Evolutionary conservation across 2,888 invertebrate species (phyloP).

Genomic region (Hirtodrosophila cameraria): DNA sequence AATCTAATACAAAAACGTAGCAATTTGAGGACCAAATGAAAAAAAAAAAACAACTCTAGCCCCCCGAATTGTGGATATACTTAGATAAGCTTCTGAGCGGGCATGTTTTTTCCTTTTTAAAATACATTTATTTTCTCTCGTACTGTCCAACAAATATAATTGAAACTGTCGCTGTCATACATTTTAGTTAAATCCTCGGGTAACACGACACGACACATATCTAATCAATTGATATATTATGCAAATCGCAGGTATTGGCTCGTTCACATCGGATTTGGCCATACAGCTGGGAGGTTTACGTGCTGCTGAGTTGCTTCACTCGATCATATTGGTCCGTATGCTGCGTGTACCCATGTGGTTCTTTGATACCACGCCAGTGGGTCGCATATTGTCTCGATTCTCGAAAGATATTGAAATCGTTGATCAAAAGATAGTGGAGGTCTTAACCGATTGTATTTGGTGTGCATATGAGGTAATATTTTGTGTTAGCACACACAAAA

Average conservation of each 20-base stretch:
- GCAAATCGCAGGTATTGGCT: constrained; percentile 86
- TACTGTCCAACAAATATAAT: constrained; percentile 4
- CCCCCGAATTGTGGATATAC: not conserved
- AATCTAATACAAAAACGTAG: constrained; percentile 32
- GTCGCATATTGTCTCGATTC: constrained; percentile 86
- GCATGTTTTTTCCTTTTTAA: constrained; percentile 29
- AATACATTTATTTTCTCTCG: constrained; percentile 1
- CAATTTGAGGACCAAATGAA: constrained; percentile 38
- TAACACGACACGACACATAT: not conserved
- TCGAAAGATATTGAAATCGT: constrained; percentile 85
- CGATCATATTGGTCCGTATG: constrained; percentile 84
- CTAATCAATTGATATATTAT: constrained; percentile 16
- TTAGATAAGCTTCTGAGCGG: constrained; percentile 6
- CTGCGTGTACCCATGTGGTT: constrained; percentile 86
- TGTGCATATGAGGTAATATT: constrained; percentile 86
- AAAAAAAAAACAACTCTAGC: too few relatives aligned
- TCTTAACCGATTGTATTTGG: constrained; percentile 86
- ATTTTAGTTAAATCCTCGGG: too few relatives aligned
- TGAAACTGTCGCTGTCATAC: constrained; percentile 10
- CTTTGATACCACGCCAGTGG: constrained; percentile 87
- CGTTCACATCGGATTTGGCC: constrained; percentile 88
- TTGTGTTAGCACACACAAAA: not conserved
- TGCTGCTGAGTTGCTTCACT: constrained; percentile 83
- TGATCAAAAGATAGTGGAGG: constrained; percentile 83
- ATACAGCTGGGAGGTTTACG: constrained; percentile 86